These are phyloP conservation scores for Gallirallus australis DNA, from an alignment of 2,797 vertebrate genomes.

Conservation along the genomic window DNA sequence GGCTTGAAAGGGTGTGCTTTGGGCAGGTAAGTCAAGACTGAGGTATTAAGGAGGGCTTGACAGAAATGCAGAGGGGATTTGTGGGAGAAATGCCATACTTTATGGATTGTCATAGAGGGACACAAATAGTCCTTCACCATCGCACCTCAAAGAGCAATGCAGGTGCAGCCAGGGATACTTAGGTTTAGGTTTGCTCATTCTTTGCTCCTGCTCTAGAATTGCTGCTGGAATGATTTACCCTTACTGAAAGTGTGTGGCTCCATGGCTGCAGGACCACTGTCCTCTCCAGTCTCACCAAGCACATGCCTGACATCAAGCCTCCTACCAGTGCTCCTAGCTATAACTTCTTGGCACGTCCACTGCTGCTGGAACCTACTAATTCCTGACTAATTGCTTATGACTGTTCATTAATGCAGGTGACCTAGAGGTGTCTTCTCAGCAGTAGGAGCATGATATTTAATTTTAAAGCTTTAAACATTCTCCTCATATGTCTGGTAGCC, in stretches of 20 bases:
- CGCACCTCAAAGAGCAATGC: not conserved
- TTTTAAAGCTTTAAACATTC: not conserved
- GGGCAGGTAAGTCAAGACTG: not conserved
- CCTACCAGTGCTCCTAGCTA: not conserved
- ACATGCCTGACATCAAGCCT: not conserved
- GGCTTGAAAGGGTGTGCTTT: not conserved
- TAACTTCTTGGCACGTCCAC: not conserved
- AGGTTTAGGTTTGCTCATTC: rapidly evolving
- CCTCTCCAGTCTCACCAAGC: not conserved
- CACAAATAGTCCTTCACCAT: not conserved
- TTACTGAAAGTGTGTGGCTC: not conserved
- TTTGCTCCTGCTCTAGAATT: not conserved
- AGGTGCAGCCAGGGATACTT: not conserved
- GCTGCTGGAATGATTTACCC: not conserved
- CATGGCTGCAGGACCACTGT: not conserved
- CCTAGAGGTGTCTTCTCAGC: not conserved
- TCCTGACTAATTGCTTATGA: not conserved
- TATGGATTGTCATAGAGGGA: not conserved
- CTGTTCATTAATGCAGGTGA: not conserved
- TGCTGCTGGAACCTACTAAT: not conserved
- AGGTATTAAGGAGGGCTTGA: not conserved
- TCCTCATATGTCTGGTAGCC: not conserved
- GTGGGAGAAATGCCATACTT: not conserved
- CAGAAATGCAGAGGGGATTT: not conserved
- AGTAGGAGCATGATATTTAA: not conserved